Conservation (phyloP, 2,888 invertebrate species). For the Leptinotarsa rubiginosa region DNA sequence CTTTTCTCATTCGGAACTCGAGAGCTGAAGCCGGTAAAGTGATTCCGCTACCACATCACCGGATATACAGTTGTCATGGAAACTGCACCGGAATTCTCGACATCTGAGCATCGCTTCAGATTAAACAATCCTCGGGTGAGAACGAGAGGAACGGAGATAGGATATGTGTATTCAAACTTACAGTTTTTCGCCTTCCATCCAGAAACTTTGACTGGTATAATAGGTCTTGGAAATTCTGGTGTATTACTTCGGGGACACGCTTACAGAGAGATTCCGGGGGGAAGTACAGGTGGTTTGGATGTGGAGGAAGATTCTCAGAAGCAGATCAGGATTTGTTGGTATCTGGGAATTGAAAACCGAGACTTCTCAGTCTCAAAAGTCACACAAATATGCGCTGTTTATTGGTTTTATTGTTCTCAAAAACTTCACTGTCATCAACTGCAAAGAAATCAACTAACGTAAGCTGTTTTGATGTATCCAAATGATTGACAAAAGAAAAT, state of each 20-base stretch:
- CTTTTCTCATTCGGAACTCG: slow-evolving; percentile 17
- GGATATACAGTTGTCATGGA: slow-evolving; percentile 60
- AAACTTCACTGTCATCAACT: no score
- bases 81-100: slow-evolving; percentile 60
- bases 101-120: slow-evolving; percentile 60
- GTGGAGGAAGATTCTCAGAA: neutral
- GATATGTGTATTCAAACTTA: slow-evolving; percentile 40
- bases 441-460: no score
- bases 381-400: no score
- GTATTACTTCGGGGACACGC: slow-evolving; percentile 32
- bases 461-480: no score
- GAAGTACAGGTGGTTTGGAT: neutral
- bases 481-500: no score
- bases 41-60: slow-evolving; percentile 60
- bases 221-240: slow-evolving; percentile 36
- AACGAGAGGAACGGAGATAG: slow-evolving; percentile 33
- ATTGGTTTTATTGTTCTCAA: no score
- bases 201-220: slow-evolving; percentile 35
- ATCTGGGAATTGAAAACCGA: no score
- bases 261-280: slow-evolving; percentile 12
- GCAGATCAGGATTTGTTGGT: no score
- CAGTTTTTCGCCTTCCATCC: slow-evolving; percentile 48
- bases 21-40: slow-evolving; percentile 53
- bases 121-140: slow-evolving; percentile 56
- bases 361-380: no score